Base-by-base conservation (phyloP, 1,140 invertebrate species). In the Penaeus indicus region DNA sequence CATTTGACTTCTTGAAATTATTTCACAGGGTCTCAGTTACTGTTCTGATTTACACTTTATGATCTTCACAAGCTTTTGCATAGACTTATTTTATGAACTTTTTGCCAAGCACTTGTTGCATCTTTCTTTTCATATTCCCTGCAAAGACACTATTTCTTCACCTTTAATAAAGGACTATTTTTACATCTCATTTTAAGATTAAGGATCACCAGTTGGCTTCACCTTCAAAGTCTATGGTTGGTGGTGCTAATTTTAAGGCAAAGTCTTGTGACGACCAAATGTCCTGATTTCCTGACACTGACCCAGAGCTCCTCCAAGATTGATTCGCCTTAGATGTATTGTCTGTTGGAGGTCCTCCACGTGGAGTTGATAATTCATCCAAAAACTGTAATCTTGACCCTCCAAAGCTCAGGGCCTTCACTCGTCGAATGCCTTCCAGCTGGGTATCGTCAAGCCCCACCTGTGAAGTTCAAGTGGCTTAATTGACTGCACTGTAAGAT, bases 241-340 rank as follows among this genome's bases (percentile, higher is more conserved):
- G 87, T 19, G 87, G 87, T 7, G 81, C 75, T 18, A 88, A 38
- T n/a, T 88, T 88, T 42, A 88, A 61, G 3, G 87, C 81, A 88
- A 88, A 88, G 25, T 88, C 63, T 54, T 88, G 67, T 11, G 87
- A 88, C 11, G 62, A 47, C 87, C 87, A 88, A 72, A 88, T 88
- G 11, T 88, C 72, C 47, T 84, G 87, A 32, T 38, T 78, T 19
- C 42, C 61, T 11, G 72, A 64, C 10, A 84, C n/a, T 7, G 69
- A 84, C 18, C 81, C 62, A 8, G 81, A 79, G 25, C 54, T 19
- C 27, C 27, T 64, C 47, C 72, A 75, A 60, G 18, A 27, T 3
- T 21, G 60, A 25, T 32, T 60, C 18, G 10, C 11, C 7, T 47
- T 22, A 0, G 80, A 21, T 25, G 32, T 32, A 61, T 61, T 38